Conservation (phyloP, 2,797 vertebrate species). For the Phrynocephalus vlangalii region DNA sequence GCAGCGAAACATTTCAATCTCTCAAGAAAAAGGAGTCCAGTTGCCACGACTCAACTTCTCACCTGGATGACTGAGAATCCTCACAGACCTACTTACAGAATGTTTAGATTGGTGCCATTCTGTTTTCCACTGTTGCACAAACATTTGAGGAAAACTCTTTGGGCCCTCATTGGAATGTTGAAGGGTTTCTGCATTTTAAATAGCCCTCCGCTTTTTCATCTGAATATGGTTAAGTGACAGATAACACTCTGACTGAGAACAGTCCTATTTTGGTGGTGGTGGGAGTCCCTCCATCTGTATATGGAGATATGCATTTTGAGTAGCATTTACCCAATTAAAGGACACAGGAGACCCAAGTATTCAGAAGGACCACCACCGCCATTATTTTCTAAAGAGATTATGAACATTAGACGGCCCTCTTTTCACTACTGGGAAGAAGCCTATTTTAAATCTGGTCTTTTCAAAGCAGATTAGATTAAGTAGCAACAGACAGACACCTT, state of each 20-base stretch:
- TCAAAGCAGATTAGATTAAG: conserved; percentile 8
- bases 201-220: not conserved
- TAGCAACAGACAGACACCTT: not conserved
- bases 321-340: fast-evolving
- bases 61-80: too few relatives aligned
- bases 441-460: conserved; percentile 9
- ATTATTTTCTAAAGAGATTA: conserved; percentile 31
- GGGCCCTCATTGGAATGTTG: conserved; percentile 10
- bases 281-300: not conserved
- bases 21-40: too few relatives aligned
- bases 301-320: fast-evolving
- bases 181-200: conserved; percentile 1
- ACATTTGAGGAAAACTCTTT: conserved; percentile 18
- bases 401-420: not conserved
- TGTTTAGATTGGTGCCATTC: not conserved
- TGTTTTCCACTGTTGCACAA: not conserved
- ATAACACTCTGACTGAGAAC: not conserved
- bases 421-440: not conserved
- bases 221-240: not conserved
- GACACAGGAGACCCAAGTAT: not conserved
- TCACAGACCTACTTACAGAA: not conserved
- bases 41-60: too few relatives aligned
- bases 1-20: too few relatives aligned
- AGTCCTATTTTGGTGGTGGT: not conserved
- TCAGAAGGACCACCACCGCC: not conserved